Evolutionary conservation across 1,140 invertebrate genomes (phyloP).

Genomic region (Pygmarrhopalites habei): DNA sequence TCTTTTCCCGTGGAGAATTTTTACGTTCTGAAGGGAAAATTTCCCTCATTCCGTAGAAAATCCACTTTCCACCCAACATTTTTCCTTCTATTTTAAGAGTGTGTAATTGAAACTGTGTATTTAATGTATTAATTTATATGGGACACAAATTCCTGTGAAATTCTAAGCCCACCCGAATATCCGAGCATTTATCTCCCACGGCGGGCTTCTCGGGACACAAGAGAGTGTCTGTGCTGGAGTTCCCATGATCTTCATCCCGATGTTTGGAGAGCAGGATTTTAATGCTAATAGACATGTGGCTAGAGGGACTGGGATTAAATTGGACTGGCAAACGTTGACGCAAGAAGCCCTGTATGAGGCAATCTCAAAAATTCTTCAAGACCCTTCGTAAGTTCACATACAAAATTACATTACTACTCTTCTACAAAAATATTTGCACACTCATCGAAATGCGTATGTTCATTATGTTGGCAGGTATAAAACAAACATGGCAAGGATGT

Average conservation of each 20-base stretch:
- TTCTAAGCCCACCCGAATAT: constrained; percentile 47
- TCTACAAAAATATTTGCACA: neutral
- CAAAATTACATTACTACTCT: neutral
- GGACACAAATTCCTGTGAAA: too few relatives aligned
- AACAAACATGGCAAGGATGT: constrained; percentile 13
- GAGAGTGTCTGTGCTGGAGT: constrained; percentile 57
- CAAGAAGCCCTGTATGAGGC: neutral
- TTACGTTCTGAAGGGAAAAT: too few relatives aligned
- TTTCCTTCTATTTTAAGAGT: too few relatives aligned
- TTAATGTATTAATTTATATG: too few relatives aligned
- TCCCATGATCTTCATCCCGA: constrained; percentile 50
- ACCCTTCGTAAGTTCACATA: constrained; percentile 6
- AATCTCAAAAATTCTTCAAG: neutral
- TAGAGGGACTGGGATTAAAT: neutral
- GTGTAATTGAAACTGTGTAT: too few relatives aligned
- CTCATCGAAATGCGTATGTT: too few relatives aligned
- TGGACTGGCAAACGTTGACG: constrained; percentile 7
- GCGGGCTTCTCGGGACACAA: constrained; percentile 53
- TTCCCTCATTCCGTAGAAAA: too few relatives aligned
- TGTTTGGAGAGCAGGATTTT: constrained; percentile 24
- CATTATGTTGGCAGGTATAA: neutral
- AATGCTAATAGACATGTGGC: constrained; percentile 10
- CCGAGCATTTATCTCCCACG: constrained; percentile 50
- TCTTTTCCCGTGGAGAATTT: too few relatives aligned
- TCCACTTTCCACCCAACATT: too few relatives aligned